phyloP scores from a whole-genome alignment of 2,888 invertebrate genomes.

The Trimorus sp. region DNA sequence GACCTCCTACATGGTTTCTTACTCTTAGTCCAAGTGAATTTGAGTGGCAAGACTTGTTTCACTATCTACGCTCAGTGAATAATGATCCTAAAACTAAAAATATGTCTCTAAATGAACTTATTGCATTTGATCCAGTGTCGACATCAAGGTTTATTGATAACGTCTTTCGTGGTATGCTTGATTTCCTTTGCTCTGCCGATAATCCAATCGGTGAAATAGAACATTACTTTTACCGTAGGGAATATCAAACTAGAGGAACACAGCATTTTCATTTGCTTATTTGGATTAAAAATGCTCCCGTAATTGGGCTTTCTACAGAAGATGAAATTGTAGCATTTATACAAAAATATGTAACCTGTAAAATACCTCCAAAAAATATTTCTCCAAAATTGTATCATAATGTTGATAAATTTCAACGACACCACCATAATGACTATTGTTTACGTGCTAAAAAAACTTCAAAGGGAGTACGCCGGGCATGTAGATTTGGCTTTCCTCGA shows the following conservation, averaged over 20 bases:
- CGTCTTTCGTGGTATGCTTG: neutral
- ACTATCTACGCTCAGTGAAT: neutral
- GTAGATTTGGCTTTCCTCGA: neutral
- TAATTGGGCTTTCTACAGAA: neutral
- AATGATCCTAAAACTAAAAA: neutral
- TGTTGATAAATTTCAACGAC: neutral
- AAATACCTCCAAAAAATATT: neutral
- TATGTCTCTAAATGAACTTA: neutral
- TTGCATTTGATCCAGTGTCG: conserved; percentile 3
- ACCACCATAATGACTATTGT: neutral
- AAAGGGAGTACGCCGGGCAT: neutral
- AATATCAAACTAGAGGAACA: conserved; percentile 9
- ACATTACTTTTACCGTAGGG: neutral
- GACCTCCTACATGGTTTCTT: conserved; percentile 5
- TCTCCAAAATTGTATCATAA: neutral
- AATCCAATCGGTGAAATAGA: conserved; percentile 5
- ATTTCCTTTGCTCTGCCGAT: neutral
- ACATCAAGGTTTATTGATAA: neutral
- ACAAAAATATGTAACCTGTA: neutral
- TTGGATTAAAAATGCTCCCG: neutral
- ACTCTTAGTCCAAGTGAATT: conserved; percentile 5
- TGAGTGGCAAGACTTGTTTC: conserved; percentile 1
- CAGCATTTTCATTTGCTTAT: neutral
- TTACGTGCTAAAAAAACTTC: neutral
- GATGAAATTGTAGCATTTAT: neutral